phyloP scores from a whole-genome alignment of 2,797 vertebrate species.

The Enteromius afrohamiltoni region DNA sequence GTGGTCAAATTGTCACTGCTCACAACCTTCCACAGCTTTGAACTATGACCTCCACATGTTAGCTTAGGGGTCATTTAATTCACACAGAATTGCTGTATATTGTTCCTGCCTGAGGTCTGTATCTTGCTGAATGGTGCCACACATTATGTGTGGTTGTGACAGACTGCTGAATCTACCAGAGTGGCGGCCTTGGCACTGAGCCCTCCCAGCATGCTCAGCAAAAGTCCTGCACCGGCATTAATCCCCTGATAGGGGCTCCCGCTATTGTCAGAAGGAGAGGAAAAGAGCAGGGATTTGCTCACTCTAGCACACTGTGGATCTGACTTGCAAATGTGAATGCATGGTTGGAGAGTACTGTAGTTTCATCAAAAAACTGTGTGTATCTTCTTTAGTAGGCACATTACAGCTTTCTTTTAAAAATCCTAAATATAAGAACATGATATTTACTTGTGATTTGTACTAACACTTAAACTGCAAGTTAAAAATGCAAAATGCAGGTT shows the following conservation, averaged over 20 bases:
- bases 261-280: conserved; percentile 56
- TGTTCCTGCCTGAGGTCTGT: not conserved
- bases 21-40: not conserved
- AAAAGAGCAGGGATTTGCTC: conserved; percentile 58
- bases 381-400: not conserved
- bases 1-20: not conserved
- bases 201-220: conserved; percentile 78
- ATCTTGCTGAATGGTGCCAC: conserved; percentile 61
- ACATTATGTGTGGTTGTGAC: conserved; percentile 63
- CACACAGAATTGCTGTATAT: conserved; percentile 8
- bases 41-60: conserved; percentile 1
- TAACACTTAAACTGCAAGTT: not conserved
- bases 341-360: not conserved
- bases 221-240: conserved; percentile 71
- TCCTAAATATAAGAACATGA: not conserved
- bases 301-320: conserved; percentile 29
- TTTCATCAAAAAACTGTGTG: conserved; percentile 21
- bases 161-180: conserved; percentile 82
- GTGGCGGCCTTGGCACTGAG: conserved; percentile 67
- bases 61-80: not conserved
- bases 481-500: not conserved
- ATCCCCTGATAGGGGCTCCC: conserved; percentile 71
- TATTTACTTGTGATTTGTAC: not conserved
- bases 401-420: conserved; percentile 1
- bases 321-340: conserved; percentile 36